Percentiles rank a stretch among this genome's conserved stretches.
These are phyloP conservation scores for Ferrisia virgata DNA, from an alignment of 2,888 invertebrate genomes.

Conservation along the genomic window DNA sequence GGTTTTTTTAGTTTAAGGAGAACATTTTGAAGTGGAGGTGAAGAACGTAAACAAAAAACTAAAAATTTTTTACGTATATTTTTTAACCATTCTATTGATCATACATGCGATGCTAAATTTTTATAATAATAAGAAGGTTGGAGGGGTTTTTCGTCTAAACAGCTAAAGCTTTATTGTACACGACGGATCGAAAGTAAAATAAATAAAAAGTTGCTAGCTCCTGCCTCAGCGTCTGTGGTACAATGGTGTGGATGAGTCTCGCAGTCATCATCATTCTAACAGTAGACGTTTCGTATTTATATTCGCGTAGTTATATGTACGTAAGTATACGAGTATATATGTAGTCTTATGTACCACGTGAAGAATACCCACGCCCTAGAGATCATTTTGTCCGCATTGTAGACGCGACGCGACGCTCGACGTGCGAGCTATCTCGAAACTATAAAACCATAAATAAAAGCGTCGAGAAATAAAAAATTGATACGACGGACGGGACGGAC, in stretches of 20 bases:
- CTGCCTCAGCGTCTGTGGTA: neutral
- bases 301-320: too few relatives aligned
- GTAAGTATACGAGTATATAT: too few relatives aligned
- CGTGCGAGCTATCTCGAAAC: neutral
- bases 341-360: too few relatives aligned
- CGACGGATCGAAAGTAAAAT: neutral
- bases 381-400: neutral
- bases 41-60: too few relatives aligned
- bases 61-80: too few relatives aligned
- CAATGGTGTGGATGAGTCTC: neutral
- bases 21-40: too few relatives aligned
- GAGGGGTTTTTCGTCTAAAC: neutral
- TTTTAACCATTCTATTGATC: too few relatives aligned
- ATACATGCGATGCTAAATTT: too few relatives aligned
- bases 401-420: neutral
- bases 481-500: too few relatives aligned
- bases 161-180: neutral
- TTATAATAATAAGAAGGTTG: neutral
- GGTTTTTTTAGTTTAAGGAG: too few relatives aligned
- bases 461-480: conserved; percentile 3
- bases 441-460: conserved; percentile 17
- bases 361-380: neutral
- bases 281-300: neutral
- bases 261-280: neutral
- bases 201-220: too few relatives aligned